Evolutionary conservation across 2,797 vertebrate genomes (phyloP), one percentile per base, ranked within the genome.

Genomic region (Jordanella pulchra): DNA sequence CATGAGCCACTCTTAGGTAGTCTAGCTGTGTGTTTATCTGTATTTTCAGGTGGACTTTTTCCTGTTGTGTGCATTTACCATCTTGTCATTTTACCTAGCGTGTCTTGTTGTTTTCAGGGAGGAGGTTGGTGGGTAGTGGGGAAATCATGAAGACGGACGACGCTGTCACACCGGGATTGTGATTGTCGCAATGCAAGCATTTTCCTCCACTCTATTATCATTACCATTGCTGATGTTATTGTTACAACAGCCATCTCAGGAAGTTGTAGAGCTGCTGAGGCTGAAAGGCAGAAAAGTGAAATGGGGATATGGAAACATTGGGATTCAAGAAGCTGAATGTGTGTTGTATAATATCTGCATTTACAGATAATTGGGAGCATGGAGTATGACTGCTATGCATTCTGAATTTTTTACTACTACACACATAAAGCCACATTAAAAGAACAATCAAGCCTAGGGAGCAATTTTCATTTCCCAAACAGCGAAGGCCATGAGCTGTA

Each of bases 141-240:
- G 70, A 74, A 82, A 89, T 91, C 91, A 92, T 90, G 89, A 93
- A 93, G 92, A 93, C 72, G 89, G 89, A 93, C 74, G 85, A 88
- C 74, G 74, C 90, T 87, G 90, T 92, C 91, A 88, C 69, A 71
- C 74, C 35, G 69, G 54, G 81, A 90, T 80, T 77, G 84, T 86
- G 89, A 88, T 90, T 87, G 89, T 87, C 64, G 85, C 87, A 81
- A 78, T 86, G 84, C 89, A 82, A 89, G 89, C 84, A 88, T 91
- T 90, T 90, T 88, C 74, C 69, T 83, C 82, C 82, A 67, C 91
- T 93, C 89, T 83, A 89, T 92, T 92, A 90, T 90, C 89, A 88
- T 93, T 93, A 92, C 86, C 75, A 60, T 39, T 75, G 89, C 87
- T 90, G 85, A 91, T 89, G 91, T 89, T 91, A 88, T 90, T 89